phyloP scores from a whole-genome alignment of 2,888 invertebrate genomes.

The Drosophila maculinotata region DNA sequence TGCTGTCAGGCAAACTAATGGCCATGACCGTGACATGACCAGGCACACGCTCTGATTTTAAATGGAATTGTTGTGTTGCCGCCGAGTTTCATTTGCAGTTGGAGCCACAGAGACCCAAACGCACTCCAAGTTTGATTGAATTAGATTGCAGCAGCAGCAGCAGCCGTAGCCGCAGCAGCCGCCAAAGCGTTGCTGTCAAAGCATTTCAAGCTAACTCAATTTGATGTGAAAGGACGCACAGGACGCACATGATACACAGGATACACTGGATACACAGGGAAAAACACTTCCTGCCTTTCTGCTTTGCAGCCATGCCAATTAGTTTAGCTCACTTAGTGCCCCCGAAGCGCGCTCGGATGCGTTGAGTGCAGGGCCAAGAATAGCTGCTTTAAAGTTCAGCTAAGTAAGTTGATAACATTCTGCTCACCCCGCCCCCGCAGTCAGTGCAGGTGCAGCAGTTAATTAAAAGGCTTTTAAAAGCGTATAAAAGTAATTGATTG shows the following conservation, averaged over 20 bases:
- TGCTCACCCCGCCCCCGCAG: not conserved
- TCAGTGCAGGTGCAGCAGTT: constrained; percentile 14
- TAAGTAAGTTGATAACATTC: constrained; percentile 10
- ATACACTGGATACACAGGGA: not conserved
- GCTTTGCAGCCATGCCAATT: constrained; percentile 8
- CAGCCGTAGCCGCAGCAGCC: constrained; percentile 4
- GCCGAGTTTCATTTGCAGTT: constrained; percentile 8
- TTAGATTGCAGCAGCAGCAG: constrained; percentile 32
- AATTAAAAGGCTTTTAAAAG: constrained; percentile 32
- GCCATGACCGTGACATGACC: constrained; percentile 40
- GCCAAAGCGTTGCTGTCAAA: constrained; percentile 13
- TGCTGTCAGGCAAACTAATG: constrained; percentile 27
- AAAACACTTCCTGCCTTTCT: too few species aligned
- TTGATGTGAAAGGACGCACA: constrained; percentile 27
- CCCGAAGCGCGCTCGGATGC: not conserved
- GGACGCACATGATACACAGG: not conserved
- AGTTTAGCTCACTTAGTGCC: constrained; percentile 3
- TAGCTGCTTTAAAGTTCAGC: constrained; percentile 20
- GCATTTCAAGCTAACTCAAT: constrained; percentile 31
- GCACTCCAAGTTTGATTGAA: constrained; percentile 44
- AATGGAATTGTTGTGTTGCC: not conserved
- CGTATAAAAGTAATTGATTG: constrained; percentile 32
- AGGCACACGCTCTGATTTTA: constrained; percentile 11
- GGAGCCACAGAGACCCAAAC: constrained; percentile 27
- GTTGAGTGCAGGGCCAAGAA: constrained; percentile 16